Base-by-base conservation (phyloP, 2,888 invertebrate genomes). In the Oegoconia quadripuncta region DNA sequence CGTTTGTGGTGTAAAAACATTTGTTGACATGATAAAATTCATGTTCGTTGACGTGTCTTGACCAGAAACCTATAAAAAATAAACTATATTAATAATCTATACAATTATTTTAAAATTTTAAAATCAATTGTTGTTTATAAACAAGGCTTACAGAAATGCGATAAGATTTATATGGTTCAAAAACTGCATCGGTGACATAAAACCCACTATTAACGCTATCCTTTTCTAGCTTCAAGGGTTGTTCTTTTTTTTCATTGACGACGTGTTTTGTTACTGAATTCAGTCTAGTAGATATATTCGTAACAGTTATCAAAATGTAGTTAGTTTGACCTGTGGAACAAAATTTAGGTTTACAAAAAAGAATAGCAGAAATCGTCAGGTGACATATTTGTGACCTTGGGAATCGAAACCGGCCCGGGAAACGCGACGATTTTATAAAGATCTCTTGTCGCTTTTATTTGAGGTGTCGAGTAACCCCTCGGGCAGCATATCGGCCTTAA, bases 121-220 rank as follows among this genome's bases (percentile, higher is more conserved):
- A 32, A 9, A 20, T 16, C 9, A n/a, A 27, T 27, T 27, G 8
- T 25, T 4, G 25, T 25, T 38, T 1, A 23, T 1, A 38, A 11
- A 23, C 17, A 1, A 25, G 39, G 48, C 51, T 64, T 62, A 81
- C 82, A 55, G 59, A 63, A 32, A 80, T 57, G 16, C 46, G 55
- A 41, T 74, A 78, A 0, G 46, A 26, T 26, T 50, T 64, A 1
- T 58, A 54, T 0, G 59, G 53, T 6, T 63, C 55, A 8, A 76
- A 52, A 15, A 59, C 60, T 1, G 56, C 33, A 2, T 51, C 56
- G 0, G 68, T 43, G 0, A 62, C 38, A 29, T 73, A 82, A 6
- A 59, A 34, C 8, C 58, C 59, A n/a, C 52, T 37, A 1, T 26
- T 29, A 34, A 33, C 41, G 16, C 44, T 38, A 3, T 44, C 46